These are phyloP conservation scores for Toxotes chatareus DNA, from an alignment of 2,113 vertebrate genomes.

Conservation along the genomic window DNA sequence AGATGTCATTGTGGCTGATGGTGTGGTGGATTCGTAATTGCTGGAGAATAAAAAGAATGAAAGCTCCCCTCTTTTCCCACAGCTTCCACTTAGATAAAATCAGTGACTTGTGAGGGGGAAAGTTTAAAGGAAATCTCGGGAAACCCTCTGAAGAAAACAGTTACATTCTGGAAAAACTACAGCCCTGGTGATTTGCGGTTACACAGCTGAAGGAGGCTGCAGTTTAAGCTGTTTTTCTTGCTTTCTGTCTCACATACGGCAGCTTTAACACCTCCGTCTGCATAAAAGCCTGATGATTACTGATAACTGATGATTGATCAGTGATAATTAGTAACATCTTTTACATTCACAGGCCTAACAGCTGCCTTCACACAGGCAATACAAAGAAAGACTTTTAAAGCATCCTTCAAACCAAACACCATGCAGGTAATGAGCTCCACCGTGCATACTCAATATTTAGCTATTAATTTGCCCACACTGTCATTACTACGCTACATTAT, in stretches of 20 bases:
- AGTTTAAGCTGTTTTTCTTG: slow-evolving; percentile 2
- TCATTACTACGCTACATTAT: neutral
- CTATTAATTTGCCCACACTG: neutral
- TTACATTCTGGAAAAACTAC: slow-evolving; percentile 11
- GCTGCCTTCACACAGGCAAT: neutral
- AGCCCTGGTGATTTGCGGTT: slow-evolving; percentile 17
- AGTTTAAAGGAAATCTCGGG: neutral
- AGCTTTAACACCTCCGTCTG: neutral
- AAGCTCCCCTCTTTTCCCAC: slow-evolving; percentile 29
- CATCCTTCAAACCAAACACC: neutral
- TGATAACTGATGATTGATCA: neutral
- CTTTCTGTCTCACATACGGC: neutral
- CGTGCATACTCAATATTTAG: neutral
- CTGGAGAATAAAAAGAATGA: slow-evolving; percentile 43
- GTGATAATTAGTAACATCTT: neutral
- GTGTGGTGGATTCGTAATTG: slow-evolving; percentile 48
- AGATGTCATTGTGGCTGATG: slow-evolving; percentile 54
- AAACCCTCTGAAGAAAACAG: slow-evolving; percentile 43
- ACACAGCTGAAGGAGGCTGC: slow-evolving; percentile 10
- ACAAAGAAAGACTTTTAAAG: neutral
- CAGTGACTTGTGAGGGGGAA: slow-evolving; percentile 7
- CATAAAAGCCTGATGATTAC: neutral
- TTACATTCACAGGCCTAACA: neutral
- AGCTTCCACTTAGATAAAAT: slow-evolving; percentile 59
- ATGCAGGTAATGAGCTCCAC: neutral